Evolutionary conservation across 2,113 vertebrate species (phyloP).

Genomic region (Mohoua ochrocephala): DNA sequence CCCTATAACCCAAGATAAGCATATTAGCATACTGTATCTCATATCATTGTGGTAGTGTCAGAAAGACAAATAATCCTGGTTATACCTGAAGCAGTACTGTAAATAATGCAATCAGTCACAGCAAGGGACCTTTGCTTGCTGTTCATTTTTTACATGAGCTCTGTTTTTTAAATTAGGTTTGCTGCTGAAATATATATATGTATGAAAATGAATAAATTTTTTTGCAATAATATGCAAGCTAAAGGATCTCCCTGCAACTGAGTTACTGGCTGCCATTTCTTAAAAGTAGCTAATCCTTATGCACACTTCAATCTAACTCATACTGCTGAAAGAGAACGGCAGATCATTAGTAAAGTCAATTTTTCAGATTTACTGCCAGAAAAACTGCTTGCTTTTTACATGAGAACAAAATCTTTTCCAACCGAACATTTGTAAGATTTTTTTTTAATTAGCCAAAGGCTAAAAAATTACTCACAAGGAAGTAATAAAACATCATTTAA

Average conservation of each 20-base stretch:
- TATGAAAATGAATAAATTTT: conserved; percentile 41
- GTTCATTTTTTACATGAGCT: conserved; percentile 32
- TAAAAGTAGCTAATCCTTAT: conserved; percentile 24
- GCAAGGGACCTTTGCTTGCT: background rate
- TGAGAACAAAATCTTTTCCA: background rate
- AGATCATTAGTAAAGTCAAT: background rate
- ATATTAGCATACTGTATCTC: conserved; percentile 66
- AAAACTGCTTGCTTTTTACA: background rate
- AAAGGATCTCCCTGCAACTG: background rate
- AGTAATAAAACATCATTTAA: background rate
- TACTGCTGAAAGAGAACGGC: background rate
- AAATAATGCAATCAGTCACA: conserved; percentile 68
- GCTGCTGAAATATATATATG: conserved; percentile 39
- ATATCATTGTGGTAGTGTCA: conserved; percentile 55
- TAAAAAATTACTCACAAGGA: background rate
- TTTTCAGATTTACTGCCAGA: conserved; percentile 9
- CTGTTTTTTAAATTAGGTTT: conserved; percentile 49
- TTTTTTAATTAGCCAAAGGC: background rate
- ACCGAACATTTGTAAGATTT: background rate
- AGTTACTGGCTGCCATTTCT: background rate
- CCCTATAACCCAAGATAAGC: conserved; percentile 48
- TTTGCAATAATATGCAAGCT: background rate
- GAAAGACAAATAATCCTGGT: conserved; percentile 72
- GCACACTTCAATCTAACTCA: background rate
- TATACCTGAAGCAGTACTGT: conserved; percentile 65